Base-by-base conservation (phyloP, 1,140 invertebrate species). In the Pseudomyrmex cubaensis region DNA sequence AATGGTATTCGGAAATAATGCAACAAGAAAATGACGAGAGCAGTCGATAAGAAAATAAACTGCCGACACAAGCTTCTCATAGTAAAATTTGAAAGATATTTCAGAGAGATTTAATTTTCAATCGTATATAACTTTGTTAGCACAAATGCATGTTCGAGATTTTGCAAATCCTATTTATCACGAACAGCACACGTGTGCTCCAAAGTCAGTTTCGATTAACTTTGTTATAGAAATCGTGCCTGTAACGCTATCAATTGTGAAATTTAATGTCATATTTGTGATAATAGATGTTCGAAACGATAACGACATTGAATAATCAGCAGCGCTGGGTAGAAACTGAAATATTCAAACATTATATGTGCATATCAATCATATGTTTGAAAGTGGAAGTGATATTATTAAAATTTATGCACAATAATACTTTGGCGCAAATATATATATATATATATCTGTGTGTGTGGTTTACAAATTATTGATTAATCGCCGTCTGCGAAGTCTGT, bases 361-460 rank as follows among this genome's bases (percentile, higher is more conserved):
- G 25, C 12, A 44, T 76, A 35, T 35, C 35, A 35, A 59, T 25
- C 17, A 64, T 9, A 54, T 66, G 13, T 20, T 54, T 77, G 4
- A 77, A 48, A 63, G 44, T 64, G 9, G 59, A 76, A 77, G 25
- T 54, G 13, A 66, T 76, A 10, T 64, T 25, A 75, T 77, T 66
- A 54, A 54, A 54, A 66, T 54, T 52, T 54, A 35, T 52, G 12
- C 44, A 20, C 8, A 52, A 76, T 10, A 77, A 77, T 44, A 77
- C 17, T 73, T 59, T 12, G 54, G 17, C 25, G 52, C 12, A n/a
- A 13, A 48, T 9, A 50, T 13, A 22, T n/a, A 35, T 35, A 17
- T 25, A 25, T 25, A 25, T 2, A 25, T 1, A 22, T 25, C 2
- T n/a, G 7, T 35, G 5, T 35, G 35, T 35, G 35, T 35, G 35